These are phyloP conservation scores for Scopus umbretta DNA, from an alignment of 2,113 vertebrate genomes.

Conservation along the genomic window DNA sequence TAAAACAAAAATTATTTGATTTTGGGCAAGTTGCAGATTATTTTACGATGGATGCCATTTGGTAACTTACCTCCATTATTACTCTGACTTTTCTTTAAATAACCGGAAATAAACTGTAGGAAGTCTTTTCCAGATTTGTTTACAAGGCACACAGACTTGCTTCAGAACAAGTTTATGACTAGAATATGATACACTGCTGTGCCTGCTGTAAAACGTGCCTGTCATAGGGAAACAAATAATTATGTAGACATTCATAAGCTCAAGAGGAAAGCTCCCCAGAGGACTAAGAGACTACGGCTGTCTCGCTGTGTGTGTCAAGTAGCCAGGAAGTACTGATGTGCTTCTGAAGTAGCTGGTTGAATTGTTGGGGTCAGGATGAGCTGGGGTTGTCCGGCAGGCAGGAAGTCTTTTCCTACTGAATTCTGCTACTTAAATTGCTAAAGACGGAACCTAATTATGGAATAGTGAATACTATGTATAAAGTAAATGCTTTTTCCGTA, in stretches of 20 bases:
- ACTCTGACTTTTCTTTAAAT: background rate
- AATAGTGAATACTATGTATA: background rate
- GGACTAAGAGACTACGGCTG: background rate
- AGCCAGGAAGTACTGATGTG: background rate
- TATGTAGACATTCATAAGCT: background rate
- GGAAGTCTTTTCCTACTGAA: background rate
- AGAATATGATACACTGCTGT: background rate
- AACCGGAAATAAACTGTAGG: background rate
- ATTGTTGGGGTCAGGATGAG: background rate
- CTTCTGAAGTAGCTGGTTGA: background rate
- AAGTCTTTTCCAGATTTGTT: background rate
- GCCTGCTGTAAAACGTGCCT: background rate
- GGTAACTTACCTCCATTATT: background rate
- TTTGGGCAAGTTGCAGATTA: background rate
- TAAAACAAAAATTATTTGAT: background rate
- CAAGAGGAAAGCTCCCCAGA: background rate
- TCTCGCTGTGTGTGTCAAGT: background rate
- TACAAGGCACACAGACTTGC: background rate
- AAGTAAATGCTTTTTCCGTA: background rate
- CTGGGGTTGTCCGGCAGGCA: background rate
- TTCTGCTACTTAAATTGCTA: background rate
- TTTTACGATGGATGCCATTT: background rate
- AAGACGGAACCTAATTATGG: background rate
- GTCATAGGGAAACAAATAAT: background rate
- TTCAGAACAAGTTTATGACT: background rate